phyloP scores from a whole-genome alignment of 35 echinoderm and acorn worm species.

The Diadema setosum region DNA sequence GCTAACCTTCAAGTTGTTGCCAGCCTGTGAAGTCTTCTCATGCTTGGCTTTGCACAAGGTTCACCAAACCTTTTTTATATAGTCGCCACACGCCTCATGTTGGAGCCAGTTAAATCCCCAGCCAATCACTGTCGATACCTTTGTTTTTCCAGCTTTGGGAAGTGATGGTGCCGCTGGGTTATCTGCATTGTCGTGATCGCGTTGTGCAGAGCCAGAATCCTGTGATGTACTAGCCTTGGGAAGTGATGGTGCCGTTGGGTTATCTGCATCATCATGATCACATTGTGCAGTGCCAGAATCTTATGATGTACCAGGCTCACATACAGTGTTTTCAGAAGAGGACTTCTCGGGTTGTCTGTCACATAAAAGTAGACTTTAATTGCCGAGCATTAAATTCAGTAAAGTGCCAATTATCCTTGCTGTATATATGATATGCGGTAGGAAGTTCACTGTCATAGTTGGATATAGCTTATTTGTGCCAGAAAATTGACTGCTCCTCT shows the following conservation, averaged over 20 bases:
- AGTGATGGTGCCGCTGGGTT: background rate
- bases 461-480: too few species aligned
- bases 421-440: too few species aligned
- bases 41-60: background rate
- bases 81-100: background rate
- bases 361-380: background rate
- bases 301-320: background rate
- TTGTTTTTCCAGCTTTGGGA: background rate
- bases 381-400: background rate
- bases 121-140: background rate
- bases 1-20: background rate
- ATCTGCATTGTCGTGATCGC: background rate
- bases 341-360: background rate
- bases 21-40: background rate
- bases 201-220: background rate
- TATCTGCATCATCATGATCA: background rate
- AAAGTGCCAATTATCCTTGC: background rate
- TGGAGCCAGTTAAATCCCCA: background rate
- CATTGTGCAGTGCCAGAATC: background rate
- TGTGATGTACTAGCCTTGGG: background rate
- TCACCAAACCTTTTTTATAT: background rate
- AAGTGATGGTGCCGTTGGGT: background rate
- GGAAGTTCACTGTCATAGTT: too few species aligned
- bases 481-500: too few species aligned
- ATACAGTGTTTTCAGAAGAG: background rate